Conservation (phyloP, 1,140 invertebrate genomes). For the Drosophila grimshawi region DNA sequence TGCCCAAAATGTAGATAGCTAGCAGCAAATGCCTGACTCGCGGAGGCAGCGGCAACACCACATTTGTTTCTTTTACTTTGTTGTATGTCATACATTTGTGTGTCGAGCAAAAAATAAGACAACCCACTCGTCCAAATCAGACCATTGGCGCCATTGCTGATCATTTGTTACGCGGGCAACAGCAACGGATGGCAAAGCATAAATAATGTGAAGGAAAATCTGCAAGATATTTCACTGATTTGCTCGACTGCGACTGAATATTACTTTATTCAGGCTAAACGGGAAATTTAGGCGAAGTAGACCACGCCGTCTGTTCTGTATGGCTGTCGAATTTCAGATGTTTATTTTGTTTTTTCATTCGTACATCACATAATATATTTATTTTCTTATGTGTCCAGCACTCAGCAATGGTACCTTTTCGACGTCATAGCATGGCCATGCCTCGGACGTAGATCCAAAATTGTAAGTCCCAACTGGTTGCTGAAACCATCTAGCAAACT, state of each 20-base stretch:
- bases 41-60: neutral
- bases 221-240: neutral
- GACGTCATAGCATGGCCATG: no score
- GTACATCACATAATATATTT: no score
- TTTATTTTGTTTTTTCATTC: neutral
- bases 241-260: no score
- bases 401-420: no score
- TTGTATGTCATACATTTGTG: constrained; percentile 37
- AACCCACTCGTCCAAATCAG: constrained; percentile 8
- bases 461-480: no score
- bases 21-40: neutral
- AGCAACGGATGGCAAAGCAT: neutral
- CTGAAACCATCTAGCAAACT: no score
- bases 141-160: constrained; percentile 11
- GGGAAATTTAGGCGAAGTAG: no score
- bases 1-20: constrained; percentile 40
- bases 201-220: neutral
- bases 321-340: neutral
- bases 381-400: no score
- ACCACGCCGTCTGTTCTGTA: no score
- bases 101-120: constrained; percentile 1
- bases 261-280: no score
- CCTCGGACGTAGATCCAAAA: no score
- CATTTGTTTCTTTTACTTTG: constrained; percentile 35
- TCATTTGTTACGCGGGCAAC: constrained; percentile 16